Base-by-base conservation (phyloP, 2,888 invertebrate species). In the Zygaena filipendulae region DNA sequence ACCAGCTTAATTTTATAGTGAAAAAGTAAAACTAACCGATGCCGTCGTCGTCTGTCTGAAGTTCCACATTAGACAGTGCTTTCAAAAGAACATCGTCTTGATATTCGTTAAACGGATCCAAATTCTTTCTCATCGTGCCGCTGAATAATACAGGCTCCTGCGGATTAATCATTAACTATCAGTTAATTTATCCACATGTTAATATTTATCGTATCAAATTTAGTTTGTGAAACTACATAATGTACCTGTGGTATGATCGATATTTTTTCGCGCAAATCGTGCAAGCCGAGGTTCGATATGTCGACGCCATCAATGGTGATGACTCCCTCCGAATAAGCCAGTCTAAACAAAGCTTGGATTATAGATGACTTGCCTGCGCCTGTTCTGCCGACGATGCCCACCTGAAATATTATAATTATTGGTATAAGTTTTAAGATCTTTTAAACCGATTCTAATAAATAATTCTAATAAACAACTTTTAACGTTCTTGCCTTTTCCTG, bases 101-200 rank as follows among this genome's bases (percentile, higher is more conserved):
- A 47, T 87, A 89, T 41, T 88, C 84, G 32, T 88, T 82, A 48
- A 90, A 90, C 0, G 91, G 91, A 66, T 91, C 91, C 35, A 91
- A 68, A 58, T 91, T 92, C 49, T 87, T 87, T 18, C 95, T 83
- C 59, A 96, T 77, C 0, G 89, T 88, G 2, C 95, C 95, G 21
- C 91, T 90, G 55, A 96, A 92, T 8, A 93, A 57, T 3, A 92
- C 87, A 0, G 92, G 92, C 49, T 91, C 91, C 74, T 92, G 83
- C 14, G n/a, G n/a, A n/a, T n/a, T n/a, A 27, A 29, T 7, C 8
- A 7, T 8, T 21, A 7, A 4, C 4, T 21, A 4, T n/a, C 4
- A 21, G 21, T n/a, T n/a, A n/a, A n/a, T n/a, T n/a, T n/a, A n/a
- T n/a, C n/a, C n/a, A n/a, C n/a, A n/a, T n/a, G n/a, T 8, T 4